Evolutionary conservation across 2,888 invertebrate species (phyloP), one percentile per base, ranked within the genome.

Genomic region (Pterostichus niger): DNA sequence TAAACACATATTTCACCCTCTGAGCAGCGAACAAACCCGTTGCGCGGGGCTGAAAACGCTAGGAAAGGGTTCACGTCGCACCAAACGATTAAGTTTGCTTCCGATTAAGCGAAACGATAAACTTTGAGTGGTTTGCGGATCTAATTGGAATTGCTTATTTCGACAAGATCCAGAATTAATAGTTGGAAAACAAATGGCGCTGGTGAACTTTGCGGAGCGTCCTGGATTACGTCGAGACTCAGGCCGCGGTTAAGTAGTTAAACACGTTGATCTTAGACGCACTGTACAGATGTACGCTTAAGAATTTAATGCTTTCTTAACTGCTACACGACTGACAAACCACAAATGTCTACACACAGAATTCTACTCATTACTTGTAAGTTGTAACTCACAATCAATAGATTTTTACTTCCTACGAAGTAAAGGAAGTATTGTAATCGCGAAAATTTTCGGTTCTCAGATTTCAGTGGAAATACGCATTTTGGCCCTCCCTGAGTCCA

Each of bases 81-180:
- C 52, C 61, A 44, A 44, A 73, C 81, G 71, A 81, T 81, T 71
- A 81, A 81, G 81, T 81, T 81, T 81, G 73, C 81, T 81, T 81
- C 81, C 81, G 81, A 81, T 81, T 81, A 81, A 81, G 54, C 81
- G 71, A 54, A 54, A 81, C 71, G 81, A 81, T 81, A 81, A 81
- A 81, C 71, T 81, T 81, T 78, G 78, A 78, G 78, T 44, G 78
- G 78, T 78, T 78, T 71, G 81, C 73, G 81, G 56, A 71, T 81
- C 81, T 81, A 81, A 81, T 71, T 73, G 81, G 81, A 81, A 81
- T 81, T 81, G 81, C 81, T 64, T 81, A 81, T 81, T 81, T 80
- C 81, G 81, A 81, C 81, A 81, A 81, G 81, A 81, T 81, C 81
- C 81, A 81, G 81, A 81, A 81, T 81, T 81, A 81, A 81, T 81